Evolutionary conservation across 2,888 invertebrate genomes (phyloP).

Genomic region (Xylota sylvarum): DNA sequence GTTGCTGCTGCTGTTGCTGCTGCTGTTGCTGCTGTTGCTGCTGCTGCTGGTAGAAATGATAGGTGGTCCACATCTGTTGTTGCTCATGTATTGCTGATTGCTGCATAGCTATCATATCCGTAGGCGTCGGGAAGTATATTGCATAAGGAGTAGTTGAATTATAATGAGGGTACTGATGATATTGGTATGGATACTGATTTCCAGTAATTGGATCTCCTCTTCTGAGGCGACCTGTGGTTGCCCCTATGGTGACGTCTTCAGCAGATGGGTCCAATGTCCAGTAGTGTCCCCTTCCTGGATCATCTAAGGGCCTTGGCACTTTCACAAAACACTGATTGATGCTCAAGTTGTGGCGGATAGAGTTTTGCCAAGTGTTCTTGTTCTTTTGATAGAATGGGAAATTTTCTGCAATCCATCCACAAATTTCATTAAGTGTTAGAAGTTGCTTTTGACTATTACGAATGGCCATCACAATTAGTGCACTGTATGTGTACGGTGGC

Average conservation of each 20-base stretch:
- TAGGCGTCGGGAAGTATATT: constrained; percentile 80
- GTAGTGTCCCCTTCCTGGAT: constrained; percentile 99
- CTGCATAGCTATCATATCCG: constrained; percentile 70
- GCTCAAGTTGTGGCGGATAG: constrained; percentile 87
- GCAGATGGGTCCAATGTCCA: constrained; percentile 98
- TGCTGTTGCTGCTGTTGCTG: not conserved
- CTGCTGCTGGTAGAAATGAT: constrained; percentile 48
- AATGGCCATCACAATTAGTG: constrained; percentile 99
- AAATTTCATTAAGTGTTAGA: constrained; percentile 96
- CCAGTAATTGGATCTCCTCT: constrained; percentile 83
- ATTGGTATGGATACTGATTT: constrained; percentile 79
- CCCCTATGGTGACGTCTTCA: constrained; percentile 98
- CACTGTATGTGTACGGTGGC: constrained; percentile 98
- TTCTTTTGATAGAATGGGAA: constrained; percentile 98
- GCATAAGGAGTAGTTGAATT: constrained; percentile 78
- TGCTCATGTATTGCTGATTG: constrained; percentile 47
- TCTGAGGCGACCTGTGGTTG: constrained; percentile 97
- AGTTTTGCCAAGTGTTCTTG: constrained; percentile 99
- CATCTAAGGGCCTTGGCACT: constrained; percentile 97
- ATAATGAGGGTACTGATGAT: constrained; percentile 43
- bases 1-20: not conserved
- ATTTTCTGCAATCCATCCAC: constrained; percentile 98
- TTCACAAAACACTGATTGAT: constrained; percentile 97
- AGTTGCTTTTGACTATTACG: constrained; percentile 95
- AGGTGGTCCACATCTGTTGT: constrained; percentile 59